phyloP scores from a whole-genome alignment of 1,140 invertebrate species.

The Lucilia cuprina region DNA sequence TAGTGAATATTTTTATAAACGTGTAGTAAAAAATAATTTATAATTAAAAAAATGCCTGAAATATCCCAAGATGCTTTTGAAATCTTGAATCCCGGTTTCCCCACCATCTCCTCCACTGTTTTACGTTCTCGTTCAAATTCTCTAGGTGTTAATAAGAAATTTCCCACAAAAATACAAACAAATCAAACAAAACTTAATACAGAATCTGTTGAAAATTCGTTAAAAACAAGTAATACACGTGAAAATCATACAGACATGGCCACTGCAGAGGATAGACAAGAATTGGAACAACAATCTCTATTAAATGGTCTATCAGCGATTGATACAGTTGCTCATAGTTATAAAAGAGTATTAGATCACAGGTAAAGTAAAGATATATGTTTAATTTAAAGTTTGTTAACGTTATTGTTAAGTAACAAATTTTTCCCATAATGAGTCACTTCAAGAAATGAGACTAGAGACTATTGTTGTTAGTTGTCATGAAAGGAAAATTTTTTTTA shows the following conservation, averaged over 20 bases:
- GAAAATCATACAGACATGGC: slow-evolving; percentile 41
- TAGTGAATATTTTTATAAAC: neutral
- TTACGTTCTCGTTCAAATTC: slow-evolving; percentile 67
- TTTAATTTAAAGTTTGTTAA: too few relatives aligned
- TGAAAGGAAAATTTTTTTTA: neutral
- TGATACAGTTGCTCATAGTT: slow-evolving; percentile 46
- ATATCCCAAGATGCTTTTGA: slow-evolving; percentile 61
- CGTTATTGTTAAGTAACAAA: too few relatives aligned
- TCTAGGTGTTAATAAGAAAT: neutral
- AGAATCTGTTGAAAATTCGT: neutral
- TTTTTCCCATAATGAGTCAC: neutral
- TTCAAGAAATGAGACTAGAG: too few relatives aligned
- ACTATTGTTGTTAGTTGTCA: too few relatives aligned
- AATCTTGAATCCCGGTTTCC: slow-evolving; percentile 64
- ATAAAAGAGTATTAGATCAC: slow-evolving; percentile 57
- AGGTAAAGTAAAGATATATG: slow-evolving; percentile 45
- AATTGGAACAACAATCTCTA: slow-evolving; percentile 42
- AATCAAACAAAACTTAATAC: neutral
- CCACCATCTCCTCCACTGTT: slow-evolving; percentile 63
- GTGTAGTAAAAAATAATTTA: neutral
- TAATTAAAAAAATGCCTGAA: slow-evolving; percentile 50
- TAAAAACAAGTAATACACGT: slow-evolving; percentile 19
- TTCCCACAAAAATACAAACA: neutral
- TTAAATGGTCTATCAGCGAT: slow-evolving; percentile 46
- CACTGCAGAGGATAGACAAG: slow-evolving; percentile 48